Conservation (phyloP, 2,113 vertebrate genomes). For the Stigmatopora argus region DNA sequence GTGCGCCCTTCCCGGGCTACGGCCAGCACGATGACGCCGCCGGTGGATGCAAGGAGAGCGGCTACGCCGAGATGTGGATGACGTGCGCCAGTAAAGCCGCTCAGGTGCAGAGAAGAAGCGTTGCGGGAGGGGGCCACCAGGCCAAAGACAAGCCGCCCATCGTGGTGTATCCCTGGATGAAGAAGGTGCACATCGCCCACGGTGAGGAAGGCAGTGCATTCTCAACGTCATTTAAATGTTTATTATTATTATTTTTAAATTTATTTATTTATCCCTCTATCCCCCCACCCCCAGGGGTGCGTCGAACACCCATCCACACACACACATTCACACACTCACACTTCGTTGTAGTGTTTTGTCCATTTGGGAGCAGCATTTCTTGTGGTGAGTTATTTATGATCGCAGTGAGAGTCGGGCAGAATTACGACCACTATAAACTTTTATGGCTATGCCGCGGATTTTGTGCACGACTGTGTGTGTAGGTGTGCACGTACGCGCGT, state of each 20-base stretch:
- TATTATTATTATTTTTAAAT: background rate
- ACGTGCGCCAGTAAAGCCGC: slow-evolving; percentile 45
- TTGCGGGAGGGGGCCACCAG: slow-evolving; percentile 27
- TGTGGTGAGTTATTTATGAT: slow-evolving; percentile 62
- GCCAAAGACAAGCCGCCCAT: slow-evolving; percentile 59
- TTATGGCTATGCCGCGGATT: slow-evolving; percentile 52
- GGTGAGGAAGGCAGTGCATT: slow-evolving; percentile 29
- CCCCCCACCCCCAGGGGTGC: background rate
- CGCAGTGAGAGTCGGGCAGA: slow-evolving; percentile 55
- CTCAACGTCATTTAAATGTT: background rate
- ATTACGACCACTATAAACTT: slow-evolving; percentile 67
- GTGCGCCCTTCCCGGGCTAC: slow-evolving; percentile 37
- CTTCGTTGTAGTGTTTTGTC: slow-evolving; percentile 26
- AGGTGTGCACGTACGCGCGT: slow-evolving; percentile 11
- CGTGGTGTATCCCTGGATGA: slow-evolving; percentile 69
- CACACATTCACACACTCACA: background rate
- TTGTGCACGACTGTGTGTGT: slow-evolving; percentile 4
- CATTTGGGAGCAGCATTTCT: slow-evolving; percentile 50
- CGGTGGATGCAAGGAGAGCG: slow-evolving; percentile 16
- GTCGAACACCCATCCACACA: background rate
- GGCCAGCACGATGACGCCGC: slow-evolving; percentile 13
- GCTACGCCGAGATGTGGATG: slow-evolving; percentile 52
- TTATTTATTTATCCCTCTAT: background rate
- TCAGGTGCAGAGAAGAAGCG: slow-evolving; percentile 63
- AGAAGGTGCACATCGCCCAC: slow-evolving; percentile 65